A percentile compares a stretch with the other conserved stretches of the same genome.
phyloP scores from a whole-genome alignment of 2,888 invertebrate genomes.

The Drosophila testacea region DNA sequence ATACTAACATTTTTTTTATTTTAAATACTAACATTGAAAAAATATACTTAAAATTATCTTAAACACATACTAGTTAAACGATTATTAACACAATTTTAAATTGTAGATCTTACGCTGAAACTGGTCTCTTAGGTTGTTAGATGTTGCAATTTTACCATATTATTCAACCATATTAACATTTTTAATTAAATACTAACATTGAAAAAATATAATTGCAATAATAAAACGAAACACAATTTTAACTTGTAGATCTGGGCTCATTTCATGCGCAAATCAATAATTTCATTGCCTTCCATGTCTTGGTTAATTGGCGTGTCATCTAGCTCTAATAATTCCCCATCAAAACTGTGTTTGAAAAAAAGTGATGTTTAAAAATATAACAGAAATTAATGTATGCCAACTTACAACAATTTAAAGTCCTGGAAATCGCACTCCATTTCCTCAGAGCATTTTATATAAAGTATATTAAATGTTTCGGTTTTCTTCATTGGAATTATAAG shows the following conservation, averaged over 20 bases:
- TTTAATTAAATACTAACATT: not conserved
- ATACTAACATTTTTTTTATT: not conserved
- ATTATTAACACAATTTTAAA: too few species aligned
- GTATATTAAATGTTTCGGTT: constrained; percentile 73
- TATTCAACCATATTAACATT: constrained; percentile 4
- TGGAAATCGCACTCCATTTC: constrained; percentile 71
- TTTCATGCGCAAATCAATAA: constrained; percentile 73
- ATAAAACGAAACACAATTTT: not conserved
- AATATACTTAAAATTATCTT: not conserved
- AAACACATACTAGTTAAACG: not conserved
- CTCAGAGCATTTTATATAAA: constrained; percentile 82
- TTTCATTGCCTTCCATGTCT: constrained; percentile 83
- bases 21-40: not conserved
- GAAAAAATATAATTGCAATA: not conserved
- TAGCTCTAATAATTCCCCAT: constrained; percentile 79
- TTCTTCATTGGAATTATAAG: constrained; percentile 71
- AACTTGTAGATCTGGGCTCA: not conserved
- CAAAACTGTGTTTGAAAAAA: constrained; percentile 69
- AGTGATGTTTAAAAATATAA: not conserved
- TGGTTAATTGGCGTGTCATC: constrained; percentile 77
- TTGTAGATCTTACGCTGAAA: too few species aligned
- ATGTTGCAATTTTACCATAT: too few species aligned
- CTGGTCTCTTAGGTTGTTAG: constrained; percentile 41
- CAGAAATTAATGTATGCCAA: not conserved
- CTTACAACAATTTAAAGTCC: constrained; percentile 58